A percentile compares a stretch with the other conserved stretches of the same genome.
phyloP scores from a whole-genome alignment of 2,888 invertebrate species.

The Philopedon plagiatum region DNA sequence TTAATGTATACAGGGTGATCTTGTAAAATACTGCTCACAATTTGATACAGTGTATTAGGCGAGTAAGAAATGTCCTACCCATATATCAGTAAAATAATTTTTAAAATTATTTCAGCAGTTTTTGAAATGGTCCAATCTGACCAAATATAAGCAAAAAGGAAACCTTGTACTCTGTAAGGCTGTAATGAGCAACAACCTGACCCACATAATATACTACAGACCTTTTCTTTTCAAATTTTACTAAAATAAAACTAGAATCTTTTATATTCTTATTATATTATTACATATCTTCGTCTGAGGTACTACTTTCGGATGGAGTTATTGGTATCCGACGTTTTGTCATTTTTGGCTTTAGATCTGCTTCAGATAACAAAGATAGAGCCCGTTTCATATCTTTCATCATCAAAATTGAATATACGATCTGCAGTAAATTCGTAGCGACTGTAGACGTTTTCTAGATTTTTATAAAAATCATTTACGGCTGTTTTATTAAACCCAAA shows the following conservation, averaged over 20 bases:
- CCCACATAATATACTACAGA: constrained; percentile 14
- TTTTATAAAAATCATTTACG: constrained; percentile 53
- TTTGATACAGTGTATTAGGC: too few relatives aligned
- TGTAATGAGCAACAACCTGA: too few relatives aligned
- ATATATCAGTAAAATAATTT: too few relatives aligned
- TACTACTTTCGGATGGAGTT: neutral
- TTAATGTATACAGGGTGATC: too few relatives aligned
- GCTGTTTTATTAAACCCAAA: constrained; percentile 57
- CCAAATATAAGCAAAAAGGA: too few relatives aligned
- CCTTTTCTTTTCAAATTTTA: neutral
- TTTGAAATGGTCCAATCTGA: too few relatives aligned
- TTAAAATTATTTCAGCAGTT: too few relatives aligned
- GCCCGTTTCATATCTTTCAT: neutral
- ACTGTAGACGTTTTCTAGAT: too few relatives aligned
- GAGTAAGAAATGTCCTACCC: too few relatives aligned
- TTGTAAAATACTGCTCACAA: too few relatives aligned
- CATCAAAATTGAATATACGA: neutral
- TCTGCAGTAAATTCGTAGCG: neutral
- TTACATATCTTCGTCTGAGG: neutral
- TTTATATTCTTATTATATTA: neutral
- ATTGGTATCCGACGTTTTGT: too few relatives aligned
- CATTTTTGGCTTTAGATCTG: neutral
- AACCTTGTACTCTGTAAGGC: too few relatives aligned
- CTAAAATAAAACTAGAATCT: neutral
- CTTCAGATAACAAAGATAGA: neutral